phyloP scores from a whole-genome alignment of 2,113 vertebrate species.

The Morone chrysops region DNA sequence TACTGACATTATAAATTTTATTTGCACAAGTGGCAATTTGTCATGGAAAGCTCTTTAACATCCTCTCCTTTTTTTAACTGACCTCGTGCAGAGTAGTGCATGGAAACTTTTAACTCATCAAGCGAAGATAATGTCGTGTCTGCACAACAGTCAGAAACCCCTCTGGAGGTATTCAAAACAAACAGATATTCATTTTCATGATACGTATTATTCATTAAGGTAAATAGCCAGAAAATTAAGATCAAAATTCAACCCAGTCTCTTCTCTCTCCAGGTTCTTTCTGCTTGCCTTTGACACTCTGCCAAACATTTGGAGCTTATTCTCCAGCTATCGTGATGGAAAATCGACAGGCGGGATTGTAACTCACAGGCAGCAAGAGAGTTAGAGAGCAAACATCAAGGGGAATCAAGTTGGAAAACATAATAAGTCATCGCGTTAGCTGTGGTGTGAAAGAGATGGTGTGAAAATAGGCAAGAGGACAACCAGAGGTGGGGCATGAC shows the following conservation, averaged over 20 bases:
- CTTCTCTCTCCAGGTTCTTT: slow-evolving; percentile 16
- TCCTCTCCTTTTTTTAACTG: slow-evolving; percentile 34
- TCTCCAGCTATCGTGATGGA: slow-evolving; percentile 82
- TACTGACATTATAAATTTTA: slow-evolving; percentile 38
- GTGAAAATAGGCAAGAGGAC: slow-evolving; percentile 80
- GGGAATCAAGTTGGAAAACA: slow-evolving; percentile 77
- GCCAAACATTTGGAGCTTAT: slow-evolving; percentile 86
- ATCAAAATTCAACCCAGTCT: slow-evolving; percentile 34
- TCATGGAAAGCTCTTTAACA: slow-evolving; percentile 53
- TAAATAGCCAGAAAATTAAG: slow-evolving; percentile 46
- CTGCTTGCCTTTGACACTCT: slow-evolving; percentile 52
- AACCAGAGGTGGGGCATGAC: slow-evolving; percentile 75
- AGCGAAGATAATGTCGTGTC: neutral
- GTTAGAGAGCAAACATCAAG: slow-evolving; percentile 75
- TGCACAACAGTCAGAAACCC: slow-evolving; percentile 12
- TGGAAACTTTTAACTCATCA: slow-evolving; percentile 34
- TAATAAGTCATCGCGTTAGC: slow-evolving; percentile 77
- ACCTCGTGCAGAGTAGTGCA: slow-evolving; percentile 29
- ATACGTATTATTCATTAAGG: slow-evolving; percentile 53
- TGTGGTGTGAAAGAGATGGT: slow-evolving; percentile 69
- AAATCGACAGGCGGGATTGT: slow-evolving; percentile 75
- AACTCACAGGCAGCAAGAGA: slow-evolving; percentile 76
- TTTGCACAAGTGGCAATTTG: slow-evolving; percentile 54
- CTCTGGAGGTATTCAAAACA: slow-evolving; percentile 35
- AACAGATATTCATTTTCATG: slow-evolving; percentile 45